Evolutionary conservation across 2,888 invertebrate genomes (phyloP), one percentile per base, ranked within the genome.

Genomic region (Hypsopygia costalis): DNA sequence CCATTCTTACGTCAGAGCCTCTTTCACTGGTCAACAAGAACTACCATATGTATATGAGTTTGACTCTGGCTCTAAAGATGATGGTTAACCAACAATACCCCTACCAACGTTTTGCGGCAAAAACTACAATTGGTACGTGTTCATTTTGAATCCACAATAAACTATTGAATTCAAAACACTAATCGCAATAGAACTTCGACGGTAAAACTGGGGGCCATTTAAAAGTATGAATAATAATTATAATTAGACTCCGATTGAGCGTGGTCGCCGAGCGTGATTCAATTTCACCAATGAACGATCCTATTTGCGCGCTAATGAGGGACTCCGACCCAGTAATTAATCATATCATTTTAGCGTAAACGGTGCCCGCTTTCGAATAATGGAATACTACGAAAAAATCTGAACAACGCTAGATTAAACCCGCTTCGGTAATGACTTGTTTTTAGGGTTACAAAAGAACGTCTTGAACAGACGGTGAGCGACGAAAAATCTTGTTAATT

Each of bases 361-460:
- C 81, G 77, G 74, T 73, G 64, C 68, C 69, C 67, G 81, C 79
- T 65, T 69, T 58, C 60, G 69, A 78, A 88, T 86, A 87, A 87
- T 81, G 70, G 74, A 78, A 78, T 67, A 72, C 69, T 70, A 73
- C 67, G 73, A 81, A 85, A 86, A 81, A 83, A 80, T 68, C 60
- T 69, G 72, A 82, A 73, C 65, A 69, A 75, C 72, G 83, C 79
- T 77, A 79, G 81, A 79, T 78, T 83, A 74, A 80, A 80, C 85
- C 70, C 76, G 80, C 74, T 69, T 68, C 77, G 79, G 73, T 88
- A 88, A 88, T 88, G 87, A 87, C 87, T 88, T 88, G 88, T 87
- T 88, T 87, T 85, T 80, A 83, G 81, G 81, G 83, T 87, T 83
- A 81, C 78, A 78, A 85, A 74, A 85, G 81, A 83, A 81, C 81